Conservation (phyloP, 2,113 vertebrate genomes). For the Tragelaphus imberbis region DNA sequence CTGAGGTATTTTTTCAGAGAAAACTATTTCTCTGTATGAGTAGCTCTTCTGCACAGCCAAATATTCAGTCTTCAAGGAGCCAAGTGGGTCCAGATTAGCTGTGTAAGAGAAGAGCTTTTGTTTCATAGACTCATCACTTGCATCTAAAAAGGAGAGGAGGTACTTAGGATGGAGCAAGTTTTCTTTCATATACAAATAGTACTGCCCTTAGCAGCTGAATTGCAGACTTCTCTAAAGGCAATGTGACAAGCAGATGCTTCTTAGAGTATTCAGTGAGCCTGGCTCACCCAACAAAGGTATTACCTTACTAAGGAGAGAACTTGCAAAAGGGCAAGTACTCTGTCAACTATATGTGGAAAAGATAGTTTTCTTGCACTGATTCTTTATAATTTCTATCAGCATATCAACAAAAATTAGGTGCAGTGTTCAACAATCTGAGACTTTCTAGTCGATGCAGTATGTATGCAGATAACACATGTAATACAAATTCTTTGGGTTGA, state of each 20-base stretch:
- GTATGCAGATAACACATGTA: neutral
- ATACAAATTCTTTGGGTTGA: neutral
- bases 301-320: neutral
- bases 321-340: neutral
- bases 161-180: neutral
- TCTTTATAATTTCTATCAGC: neutral
- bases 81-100: neutral
- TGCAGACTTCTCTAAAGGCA: neutral
- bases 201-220: neutral
- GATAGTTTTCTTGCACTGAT: neutral
- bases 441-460: neutral
- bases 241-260: neutral
- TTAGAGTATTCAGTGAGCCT: neutral
- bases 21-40: neutral
- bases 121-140: neutral
- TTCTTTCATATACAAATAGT: neutral
- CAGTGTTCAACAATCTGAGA: too few species aligned
- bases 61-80: neutral
- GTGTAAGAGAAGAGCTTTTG: neutral
- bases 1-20: neutral
- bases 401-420: neutral
- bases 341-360: neutral
- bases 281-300: neutral
- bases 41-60: neutral
- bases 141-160: neutral